These are phyloP conservation scores for Drosophila setosimentum DNA, from an alignment of 2,888 invertebrate species.

Conservation along the genomic window DNA sequence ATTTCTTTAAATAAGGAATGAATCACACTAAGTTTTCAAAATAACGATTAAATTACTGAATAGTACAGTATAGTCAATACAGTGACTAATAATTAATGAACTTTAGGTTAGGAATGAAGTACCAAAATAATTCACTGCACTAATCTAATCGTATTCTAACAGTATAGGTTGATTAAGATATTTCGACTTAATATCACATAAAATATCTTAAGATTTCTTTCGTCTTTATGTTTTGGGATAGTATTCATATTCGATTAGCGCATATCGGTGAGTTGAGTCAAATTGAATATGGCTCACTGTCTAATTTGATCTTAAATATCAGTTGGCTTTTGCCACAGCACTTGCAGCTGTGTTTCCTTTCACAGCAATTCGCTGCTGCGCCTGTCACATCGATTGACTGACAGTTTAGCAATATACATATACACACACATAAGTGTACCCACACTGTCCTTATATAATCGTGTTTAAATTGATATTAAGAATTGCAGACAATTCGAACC, in stretches of 20 bases:
- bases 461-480: conserved; percentile 18
- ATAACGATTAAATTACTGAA: too few species aligned
- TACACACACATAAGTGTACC: not conserved
- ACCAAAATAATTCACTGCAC: not conserved
- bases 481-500: conserved; percentile 11
- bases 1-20: too few species aligned
- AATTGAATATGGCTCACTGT: not conserved
- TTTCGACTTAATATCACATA: not conserved
- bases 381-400: conserved; percentile 41
- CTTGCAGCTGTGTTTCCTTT: conserved; percentile 33
- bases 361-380: conserved; percentile 8
- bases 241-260: conserved; percentile 3
- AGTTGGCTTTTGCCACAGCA: conserved; percentile 1
- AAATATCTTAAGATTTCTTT: not conserved
- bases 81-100: too few species aligned
- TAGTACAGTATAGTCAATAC: too few species aligned
- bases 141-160: not conserved
- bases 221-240: not conserved
- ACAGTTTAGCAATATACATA: conserved; percentile 29
- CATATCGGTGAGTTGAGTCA: not conserved
- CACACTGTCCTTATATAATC: conserved; percentile 21
- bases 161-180: not conserved
- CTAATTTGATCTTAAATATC: not conserved
- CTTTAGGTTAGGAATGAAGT: not conserved
- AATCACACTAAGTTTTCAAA: not conserved